A percentile compares a stretch with the other conserved stretches of the same genome.
Conservation (phyloP, 2,797 vertebrate species). For the Hozukius guyotensis region DNA sequence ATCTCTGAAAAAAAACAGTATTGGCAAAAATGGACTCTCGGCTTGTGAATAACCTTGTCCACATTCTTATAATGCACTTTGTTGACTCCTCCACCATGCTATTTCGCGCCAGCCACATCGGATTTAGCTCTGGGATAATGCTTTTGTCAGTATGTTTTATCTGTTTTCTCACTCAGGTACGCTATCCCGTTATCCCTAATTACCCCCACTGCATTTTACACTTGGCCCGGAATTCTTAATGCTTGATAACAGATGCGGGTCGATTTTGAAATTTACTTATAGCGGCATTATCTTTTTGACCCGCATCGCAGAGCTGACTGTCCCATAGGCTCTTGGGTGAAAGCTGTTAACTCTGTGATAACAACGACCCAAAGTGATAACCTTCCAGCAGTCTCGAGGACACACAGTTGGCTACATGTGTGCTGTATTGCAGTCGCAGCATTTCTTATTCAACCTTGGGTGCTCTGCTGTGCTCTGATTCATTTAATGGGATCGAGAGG, state of each 20-base stretch:
- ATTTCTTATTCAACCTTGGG: conserved; percentile 76
- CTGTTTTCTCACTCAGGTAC: conserved; percentile 76
- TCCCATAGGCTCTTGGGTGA: conserved; percentile 72
- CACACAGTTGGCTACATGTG: conserved; percentile 71
- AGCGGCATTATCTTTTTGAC: conserved; percentile 75
- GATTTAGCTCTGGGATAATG: conserved; percentile 75
- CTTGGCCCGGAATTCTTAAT: conserved; percentile 76
- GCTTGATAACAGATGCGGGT: conserved; percentile 76
- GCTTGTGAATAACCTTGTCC: conserved; percentile 75
- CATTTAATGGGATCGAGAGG: conserved; percentile 75
- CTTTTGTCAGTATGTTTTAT: conserved; percentile 82
- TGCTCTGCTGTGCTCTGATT: conserved; percentile 76
- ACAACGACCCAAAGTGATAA: conserved; percentile 79
- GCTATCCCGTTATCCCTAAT: conserved; percentile 76
- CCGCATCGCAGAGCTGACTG: conserved; percentile 64
- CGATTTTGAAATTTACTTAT: conserved; percentile 77
- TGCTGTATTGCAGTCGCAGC: conserved; percentile 71
- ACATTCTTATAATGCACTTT: conserved; percentile 61
- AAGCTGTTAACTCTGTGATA: conserved; percentile 83
- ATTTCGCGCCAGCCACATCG: conserved; percentile 75
- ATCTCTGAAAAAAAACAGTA: conserved; percentile 61
- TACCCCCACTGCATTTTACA: conserved; percentile 72
- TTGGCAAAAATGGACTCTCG: conserved; percentile 49
- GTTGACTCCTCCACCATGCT: conserved; percentile 67
- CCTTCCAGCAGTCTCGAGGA: conserved; percentile 77